phyloP scores from a whole-genome alignment of 2,113 vertebrate genomes.

The Heterotis niloticus region DNA sequence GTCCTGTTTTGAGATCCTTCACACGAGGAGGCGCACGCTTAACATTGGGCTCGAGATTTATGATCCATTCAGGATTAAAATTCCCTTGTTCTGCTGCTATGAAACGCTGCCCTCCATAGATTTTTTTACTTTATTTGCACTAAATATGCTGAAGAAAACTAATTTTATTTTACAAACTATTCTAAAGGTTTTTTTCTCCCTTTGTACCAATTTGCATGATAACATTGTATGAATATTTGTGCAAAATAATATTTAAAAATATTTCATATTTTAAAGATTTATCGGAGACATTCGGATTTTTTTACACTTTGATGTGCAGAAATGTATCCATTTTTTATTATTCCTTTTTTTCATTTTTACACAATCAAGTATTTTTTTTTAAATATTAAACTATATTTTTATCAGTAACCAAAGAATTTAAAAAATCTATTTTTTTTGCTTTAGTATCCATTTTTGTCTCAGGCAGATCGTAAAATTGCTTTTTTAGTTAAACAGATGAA shows the following conservation, averaged over 20 bases:
- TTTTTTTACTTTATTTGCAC: neutral
- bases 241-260: neutral
- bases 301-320: neutral
- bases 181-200: neutral
- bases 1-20: constrained; percentile 27
- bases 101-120: neutral
- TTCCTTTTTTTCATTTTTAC: neutral
- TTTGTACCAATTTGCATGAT: neutral
- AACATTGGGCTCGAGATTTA: constrained; percentile 21
- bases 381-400: too few species aligned
- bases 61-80: neutral
- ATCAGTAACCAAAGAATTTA: too few species aligned
- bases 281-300: neutral
- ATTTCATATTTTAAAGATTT: neutral
- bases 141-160: too few species aligned
- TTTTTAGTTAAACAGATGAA: neutral
- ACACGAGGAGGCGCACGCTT: constrained; percentile 12
- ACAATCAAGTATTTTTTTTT: constrained; percentile 23
- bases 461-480: neutral
- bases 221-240: neutral
- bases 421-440: too few species aligned
- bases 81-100: neutral
- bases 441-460: too few species aligned
- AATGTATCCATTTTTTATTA: neutral
- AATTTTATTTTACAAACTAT: neutral